A percentile compares a stretch with the other conserved stretches of the same genome.
Conservation (phyloP, 2,888 invertebrate species). For the Agriopis aurantiaria region DNA sequence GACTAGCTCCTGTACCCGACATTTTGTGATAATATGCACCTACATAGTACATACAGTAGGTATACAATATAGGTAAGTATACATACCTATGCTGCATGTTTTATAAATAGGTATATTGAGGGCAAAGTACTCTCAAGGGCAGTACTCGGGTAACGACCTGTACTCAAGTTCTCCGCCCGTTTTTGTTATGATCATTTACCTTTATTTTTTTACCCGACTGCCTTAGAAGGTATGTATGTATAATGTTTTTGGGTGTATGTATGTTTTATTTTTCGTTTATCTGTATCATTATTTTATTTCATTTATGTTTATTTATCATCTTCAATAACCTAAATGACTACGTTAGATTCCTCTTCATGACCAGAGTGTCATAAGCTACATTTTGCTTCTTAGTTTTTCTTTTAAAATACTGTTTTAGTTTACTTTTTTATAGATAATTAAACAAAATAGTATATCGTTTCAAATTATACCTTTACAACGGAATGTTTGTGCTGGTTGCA, state of each 20-base stretch:
- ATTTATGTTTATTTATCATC: no score
- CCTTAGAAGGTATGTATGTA: no score
- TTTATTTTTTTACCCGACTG: no score
- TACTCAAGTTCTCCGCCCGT: conserved; percentile 37
- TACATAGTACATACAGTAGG: neutral
- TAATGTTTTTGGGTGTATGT: no score
- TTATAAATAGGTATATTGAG: conserved; percentile 50
- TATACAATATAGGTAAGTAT: neutral
- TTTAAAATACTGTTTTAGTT: no score
- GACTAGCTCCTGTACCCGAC: neutral
- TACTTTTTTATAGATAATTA: no score
- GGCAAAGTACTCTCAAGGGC: conserved; percentile 82
- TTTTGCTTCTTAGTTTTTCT: neutral
- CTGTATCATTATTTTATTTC: no score
- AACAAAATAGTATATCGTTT: neutral
- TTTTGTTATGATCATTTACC: conserved; percentile 15
- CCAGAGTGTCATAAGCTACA: no score
- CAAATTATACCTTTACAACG: no score
- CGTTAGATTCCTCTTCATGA: conserved; percentile 23
- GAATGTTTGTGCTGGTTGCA: conserved; percentile 53
- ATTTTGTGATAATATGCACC: neutral
- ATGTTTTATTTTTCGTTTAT: neutral
- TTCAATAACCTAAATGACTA: neutral
- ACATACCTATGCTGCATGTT: neutral
- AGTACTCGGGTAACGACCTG: conserved; percentile 76